phyloP scores from a whole-genome alignment of 2,113 vertebrate species.

The Lipotes vexillifer region DNA sequence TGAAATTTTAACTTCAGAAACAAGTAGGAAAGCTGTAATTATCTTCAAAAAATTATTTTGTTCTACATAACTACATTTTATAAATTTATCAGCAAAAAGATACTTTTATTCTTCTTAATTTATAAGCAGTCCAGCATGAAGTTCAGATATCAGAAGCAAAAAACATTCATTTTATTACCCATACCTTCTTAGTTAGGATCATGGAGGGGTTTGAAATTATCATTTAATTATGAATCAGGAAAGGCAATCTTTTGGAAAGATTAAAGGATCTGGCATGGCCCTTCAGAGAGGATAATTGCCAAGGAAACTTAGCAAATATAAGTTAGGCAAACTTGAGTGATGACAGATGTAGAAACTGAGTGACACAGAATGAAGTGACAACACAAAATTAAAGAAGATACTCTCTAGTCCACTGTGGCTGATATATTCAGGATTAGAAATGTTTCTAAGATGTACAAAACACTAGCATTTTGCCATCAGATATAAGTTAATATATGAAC shows the following conservation, averaged over 20 bases:
- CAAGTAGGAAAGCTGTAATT: background rate
- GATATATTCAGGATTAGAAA: background rate
- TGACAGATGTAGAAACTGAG: background rate
- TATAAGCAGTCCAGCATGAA: background rate
- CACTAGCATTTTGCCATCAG: background rate
- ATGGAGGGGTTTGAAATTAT: constrained; percentile 39
- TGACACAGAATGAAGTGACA: background rate
- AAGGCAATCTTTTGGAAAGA: constrained; percentile 11
- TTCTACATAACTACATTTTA: background rate
- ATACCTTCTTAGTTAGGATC: background rate
- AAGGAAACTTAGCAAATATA: background rate
- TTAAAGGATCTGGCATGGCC: background rate
- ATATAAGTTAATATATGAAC: background rate
- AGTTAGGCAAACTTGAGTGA: background rate
- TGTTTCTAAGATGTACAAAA: background rate
- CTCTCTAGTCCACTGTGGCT: background rate
- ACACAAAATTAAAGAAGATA: background rate
- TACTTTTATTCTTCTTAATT: background rate
- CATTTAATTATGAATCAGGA: constrained; percentile 48
- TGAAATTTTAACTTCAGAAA: constrained; percentile 17
- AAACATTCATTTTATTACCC: constrained; percentile 8
- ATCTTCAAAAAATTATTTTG: background rate
- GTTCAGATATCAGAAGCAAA: background rate
- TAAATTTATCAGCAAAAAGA: background rate
- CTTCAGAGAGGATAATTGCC: constrained; percentile 11